phyloP scores from a whole-genome alignment of 1,140 invertebrate genomes.

The Cecropterus lyciades region DNA sequence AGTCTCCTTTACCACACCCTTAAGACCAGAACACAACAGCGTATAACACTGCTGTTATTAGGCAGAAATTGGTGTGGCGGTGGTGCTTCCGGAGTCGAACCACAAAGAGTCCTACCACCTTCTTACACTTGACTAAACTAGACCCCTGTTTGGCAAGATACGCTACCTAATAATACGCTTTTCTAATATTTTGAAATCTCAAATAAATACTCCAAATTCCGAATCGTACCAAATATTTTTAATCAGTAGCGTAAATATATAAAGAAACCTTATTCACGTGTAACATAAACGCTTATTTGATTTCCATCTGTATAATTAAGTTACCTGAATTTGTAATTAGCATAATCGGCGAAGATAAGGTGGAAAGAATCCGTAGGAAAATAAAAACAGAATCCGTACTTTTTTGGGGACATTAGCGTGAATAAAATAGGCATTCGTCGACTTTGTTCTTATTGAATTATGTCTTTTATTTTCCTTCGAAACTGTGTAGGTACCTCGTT shows the following conservation, averaged over 20 bases:
- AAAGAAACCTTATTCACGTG: background rate
- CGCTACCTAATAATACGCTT: too few relatives aligned
- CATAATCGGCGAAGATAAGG: background rate
- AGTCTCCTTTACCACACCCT: too few relatives aligned
- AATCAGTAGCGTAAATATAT: background rate
- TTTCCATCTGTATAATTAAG: slow-evolving; percentile 5
- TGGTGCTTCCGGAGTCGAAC: too few relatives aligned
- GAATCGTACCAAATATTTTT: background rate
- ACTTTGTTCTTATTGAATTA: slow-evolving; percentile 10
- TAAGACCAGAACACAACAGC: too few relatives aligned
- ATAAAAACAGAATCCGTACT: slow-evolving; percentile 5
- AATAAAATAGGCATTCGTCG: background rate
- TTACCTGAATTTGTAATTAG: slow-evolving; percentile 1
- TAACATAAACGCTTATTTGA: background rate
- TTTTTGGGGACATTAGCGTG: background rate
- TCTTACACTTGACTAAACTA: too few relatives aligned
- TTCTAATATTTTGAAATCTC: too few relatives aligned
- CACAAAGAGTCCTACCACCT: too few relatives aligned
- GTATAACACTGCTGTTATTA: too few relatives aligned
- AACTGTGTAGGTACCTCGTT: background rate
- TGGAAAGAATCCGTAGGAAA: background rate
- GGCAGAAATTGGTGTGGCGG: too few relatives aligned
- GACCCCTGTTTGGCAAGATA: too few relatives aligned
- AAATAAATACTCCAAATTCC: too few relatives aligned
- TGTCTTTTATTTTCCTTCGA: background rate